Evolutionary conservation across 2,797 vertebrate species (phyloP), one percentile per base, ranked within the genome.

Genomic region (Phrynocephalus forsythii): DNA sequence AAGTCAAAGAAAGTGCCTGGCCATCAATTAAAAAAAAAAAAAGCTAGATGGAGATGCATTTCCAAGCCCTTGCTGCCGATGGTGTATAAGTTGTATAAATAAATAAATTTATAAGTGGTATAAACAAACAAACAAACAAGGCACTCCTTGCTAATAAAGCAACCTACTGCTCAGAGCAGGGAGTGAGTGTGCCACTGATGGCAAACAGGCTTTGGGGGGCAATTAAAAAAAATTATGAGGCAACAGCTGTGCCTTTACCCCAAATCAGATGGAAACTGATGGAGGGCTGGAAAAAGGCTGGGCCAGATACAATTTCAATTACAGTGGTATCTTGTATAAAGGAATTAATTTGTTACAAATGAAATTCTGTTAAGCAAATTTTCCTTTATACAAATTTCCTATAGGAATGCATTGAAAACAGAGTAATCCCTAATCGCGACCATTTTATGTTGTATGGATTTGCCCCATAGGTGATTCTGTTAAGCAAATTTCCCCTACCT

Each of bases 21-120:
- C 63, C 83, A 63, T 24, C 88, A 33, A 72, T 88, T 91, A 88
- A 85, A 90, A 44, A 44, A 44, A 44, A 44, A 44, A 44, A 5
- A 84, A 84, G 26, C 83, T 85, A 10, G 90, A 71, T 89, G 91
- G 2, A 72, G 89, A 71, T 89, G 91, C 3, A 72, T 91, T 92
- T 90, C 86, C 88, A 90, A 92, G 67, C 79, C 83, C 52, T 18
- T 24, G 68, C 48, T 0, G 6, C 50, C 87, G 20, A 80, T 85
- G 83, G 30, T 69, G 75, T 48, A 82, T 44, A 44, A 44, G 38
- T 44, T 44, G 38, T 44, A 44, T 44, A 44, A 44, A 44, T 44
- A 44, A 44, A 44, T 44, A 44, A 44, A 44, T 44, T 44, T 44
- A 44, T 44, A 44, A 44, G 38, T 44, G 38, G 38, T 44, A 44